Conservation (phyloP, 2,797 vertebrate genomes). For the Oryzias dopingdopingensis region DNA sequence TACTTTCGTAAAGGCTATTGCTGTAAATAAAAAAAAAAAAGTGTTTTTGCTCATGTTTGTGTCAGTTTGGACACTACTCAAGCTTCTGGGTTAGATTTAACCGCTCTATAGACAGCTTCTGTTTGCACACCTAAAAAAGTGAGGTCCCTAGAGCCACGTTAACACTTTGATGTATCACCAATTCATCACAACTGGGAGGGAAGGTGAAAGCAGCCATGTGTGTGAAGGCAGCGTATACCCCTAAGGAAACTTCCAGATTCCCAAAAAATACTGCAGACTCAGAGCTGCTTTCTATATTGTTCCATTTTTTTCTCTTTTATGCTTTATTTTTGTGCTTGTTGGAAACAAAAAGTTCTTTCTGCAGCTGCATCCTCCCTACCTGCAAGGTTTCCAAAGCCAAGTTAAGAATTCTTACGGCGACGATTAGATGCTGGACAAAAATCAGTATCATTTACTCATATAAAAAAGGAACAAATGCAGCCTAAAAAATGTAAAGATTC, state of each 20-base stretch:
- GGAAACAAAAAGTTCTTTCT: neutral
- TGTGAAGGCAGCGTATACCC: constrained; percentile 42
- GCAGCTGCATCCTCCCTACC: neutral
- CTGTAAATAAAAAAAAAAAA: constrained; percentile 47
- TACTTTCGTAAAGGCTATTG: constrained; percentile 43
- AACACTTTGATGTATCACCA: constrained; percentile 60
- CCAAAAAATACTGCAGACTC: too few species aligned
- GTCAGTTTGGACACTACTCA: constrained; percentile 24
- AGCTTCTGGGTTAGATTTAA: constrained; percentile 40
- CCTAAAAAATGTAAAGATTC: neutral
- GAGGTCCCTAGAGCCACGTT: constrained; percentile 60
- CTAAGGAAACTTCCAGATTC: constrained; percentile 27
- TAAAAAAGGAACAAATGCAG: too few species aligned
- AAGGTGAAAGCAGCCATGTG: constrained; percentile 44
- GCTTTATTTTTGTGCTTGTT: neutral
- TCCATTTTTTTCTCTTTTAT: constrained; percentile 19
- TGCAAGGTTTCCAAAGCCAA: neutral
- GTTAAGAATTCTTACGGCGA: neutral
- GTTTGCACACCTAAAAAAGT: constrained; percentile 57
- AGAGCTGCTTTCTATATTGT: too few species aligned
- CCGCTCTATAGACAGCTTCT: constrained; percentile 32
- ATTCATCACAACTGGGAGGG: constrained; percentile 12
- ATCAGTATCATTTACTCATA: too few species aligned
- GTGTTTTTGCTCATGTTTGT: constrained; percentile 49
- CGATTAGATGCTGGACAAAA: too few species aligned